Evolutionary conservation across 2,888 invertebrate species (phyloP).

Genomic region (Zaprionus bogoriensis): DNA sequence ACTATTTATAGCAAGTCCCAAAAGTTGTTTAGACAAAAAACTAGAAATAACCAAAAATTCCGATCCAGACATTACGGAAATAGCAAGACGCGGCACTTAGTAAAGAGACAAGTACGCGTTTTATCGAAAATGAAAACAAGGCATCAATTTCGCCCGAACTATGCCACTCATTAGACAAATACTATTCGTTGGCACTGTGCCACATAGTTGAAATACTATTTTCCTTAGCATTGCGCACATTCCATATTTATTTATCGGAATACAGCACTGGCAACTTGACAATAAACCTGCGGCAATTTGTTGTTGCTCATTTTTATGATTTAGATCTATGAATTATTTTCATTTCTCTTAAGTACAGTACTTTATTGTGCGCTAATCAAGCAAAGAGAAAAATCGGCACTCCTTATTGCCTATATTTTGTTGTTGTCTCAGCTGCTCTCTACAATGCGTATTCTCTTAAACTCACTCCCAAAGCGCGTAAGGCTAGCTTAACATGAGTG

Average conservation of each 20-base stretch:
- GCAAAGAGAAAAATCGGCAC: too few relatives aligned
- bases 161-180: constrained; percentile 1
- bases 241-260: not conserved
- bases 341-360: too few relatives aligned
- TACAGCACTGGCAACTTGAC: not conserved
- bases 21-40: not conserved
- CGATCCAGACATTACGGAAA: not conserved
- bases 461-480: too few relatives aligned
- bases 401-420: too few relatives aligned
- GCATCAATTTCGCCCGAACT: not conserved
- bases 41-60: not conserved
- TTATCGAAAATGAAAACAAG: not conserved
- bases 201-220: not conserved
- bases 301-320: not conserved
- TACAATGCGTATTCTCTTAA: too few relatives aligned
- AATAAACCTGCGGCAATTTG: not conserved
- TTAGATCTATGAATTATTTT: too few relatives aligned
- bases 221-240: not conserved
- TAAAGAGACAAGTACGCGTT: too few relatives aligned
- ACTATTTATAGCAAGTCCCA: too few relatives aligned
- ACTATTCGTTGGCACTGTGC: not conserved
- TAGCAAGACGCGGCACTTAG: too few relatives aligned
- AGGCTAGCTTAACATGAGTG: too few relatives aligned
- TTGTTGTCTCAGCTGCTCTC: too few relatives aligned
- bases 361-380: too few relatives aligned